phyloP scores from a whole-genome alignment of 2,888 invertebrate species.

The Tuta absoluta region DNA sequence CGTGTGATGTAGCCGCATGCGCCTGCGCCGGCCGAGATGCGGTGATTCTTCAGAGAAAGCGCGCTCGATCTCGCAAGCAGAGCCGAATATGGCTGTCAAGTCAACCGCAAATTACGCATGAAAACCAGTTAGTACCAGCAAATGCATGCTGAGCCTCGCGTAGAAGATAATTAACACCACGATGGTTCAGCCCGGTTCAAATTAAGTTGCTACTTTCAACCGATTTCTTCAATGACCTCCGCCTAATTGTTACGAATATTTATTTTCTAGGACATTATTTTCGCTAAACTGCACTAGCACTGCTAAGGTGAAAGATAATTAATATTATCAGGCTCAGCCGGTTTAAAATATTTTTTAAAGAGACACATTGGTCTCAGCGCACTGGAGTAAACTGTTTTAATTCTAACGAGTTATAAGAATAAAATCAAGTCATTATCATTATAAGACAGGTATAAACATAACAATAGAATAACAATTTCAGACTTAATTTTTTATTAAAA shows the following conservation, averaged over 20 bases:
- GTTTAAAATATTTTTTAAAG: too few relatives aligned
- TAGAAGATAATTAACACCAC: too few relatives aligned
- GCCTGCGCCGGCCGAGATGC: conserved; percentile 1
- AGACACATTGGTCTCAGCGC: not conserved
- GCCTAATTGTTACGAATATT: too few relatives aligned
- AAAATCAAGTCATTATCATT: not conserved
- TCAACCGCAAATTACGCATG: conserved; percentile 1
- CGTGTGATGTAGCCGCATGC: conserved; percentile 23
- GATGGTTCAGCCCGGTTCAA: not conserved
- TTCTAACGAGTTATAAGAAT: too few relatives aligned
- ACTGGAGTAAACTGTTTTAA: not conserved
- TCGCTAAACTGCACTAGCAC: too few relatives aligned
- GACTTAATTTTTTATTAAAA: not conserved
- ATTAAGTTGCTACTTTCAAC: not conserved
- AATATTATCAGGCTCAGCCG: too few relatives aligned
- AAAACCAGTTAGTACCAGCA: not conserved
- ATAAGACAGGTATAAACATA: not conserved
- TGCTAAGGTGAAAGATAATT: too few relatives aligned
- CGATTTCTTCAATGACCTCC: not conserved
- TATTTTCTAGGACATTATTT: too few relatives aligned
- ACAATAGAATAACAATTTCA: not conserved
- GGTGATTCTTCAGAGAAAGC: conserved; percentile 17
- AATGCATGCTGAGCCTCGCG: not conserved
- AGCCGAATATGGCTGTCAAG: conserved; percentile 6
- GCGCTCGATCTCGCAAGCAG: conserved; percentile 7